phyloP scores from a whole-genome alignment of 2,888 invertebrate species.

The Heliconius ismenius region DNA sequence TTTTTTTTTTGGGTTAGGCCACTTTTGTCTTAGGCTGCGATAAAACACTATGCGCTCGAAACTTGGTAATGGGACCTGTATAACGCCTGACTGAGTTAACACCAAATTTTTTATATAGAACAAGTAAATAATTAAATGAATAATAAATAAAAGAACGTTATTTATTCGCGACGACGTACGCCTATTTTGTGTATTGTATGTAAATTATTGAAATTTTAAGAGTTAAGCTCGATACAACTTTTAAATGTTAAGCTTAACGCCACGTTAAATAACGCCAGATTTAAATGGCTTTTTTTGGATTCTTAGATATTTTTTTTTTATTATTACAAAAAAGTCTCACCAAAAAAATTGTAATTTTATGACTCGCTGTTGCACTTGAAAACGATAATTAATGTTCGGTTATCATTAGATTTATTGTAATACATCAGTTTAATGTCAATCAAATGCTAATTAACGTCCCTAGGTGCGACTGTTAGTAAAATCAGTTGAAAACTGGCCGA shows the following conservation, averaged over 20 bases:
- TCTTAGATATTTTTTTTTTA: not conserved
- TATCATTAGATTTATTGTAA: not conserved
- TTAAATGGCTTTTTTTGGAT: not conserved
- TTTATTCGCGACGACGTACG: slow-evolving; percentile 51
- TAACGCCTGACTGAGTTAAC: slow-evolving; percentile 72
- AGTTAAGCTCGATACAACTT: slow-evolving; percentile 32
- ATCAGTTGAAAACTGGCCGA: slow-evolving; percentile 43
- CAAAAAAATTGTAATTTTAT: slow-evolving; percentile 40
- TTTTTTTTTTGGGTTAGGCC: not conserved
- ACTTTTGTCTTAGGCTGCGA: not conserved
- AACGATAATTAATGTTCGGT: not conserved
- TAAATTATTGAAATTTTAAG: slow-evolving; percentile 42
- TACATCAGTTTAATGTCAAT: not conserved
- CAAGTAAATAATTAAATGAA: slow-evolving; percentile 30
- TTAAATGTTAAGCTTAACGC: slow-evolving; percentile 49
- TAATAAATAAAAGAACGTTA: slow-evolving; percentile 45
- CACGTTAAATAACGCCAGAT: slow-evolving; percentile 49
- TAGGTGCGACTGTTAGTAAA: slow-evolving; percentile 17
- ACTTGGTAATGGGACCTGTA: slow-evolving; percentile 67
- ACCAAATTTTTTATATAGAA: slow-evolving; percentile 66
- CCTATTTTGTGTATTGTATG: slow-evolving; percentile 43
- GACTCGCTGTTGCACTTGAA: not conserved
- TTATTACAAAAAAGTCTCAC: slow-evolving; percentile 31
- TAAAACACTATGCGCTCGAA: slow-evolving; percentile 52
- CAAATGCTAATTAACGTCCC: not conserved